Base-by-base conservation (phyloP, 1,140 invertebrate genomes). In the Megathymus violae region DNA sequence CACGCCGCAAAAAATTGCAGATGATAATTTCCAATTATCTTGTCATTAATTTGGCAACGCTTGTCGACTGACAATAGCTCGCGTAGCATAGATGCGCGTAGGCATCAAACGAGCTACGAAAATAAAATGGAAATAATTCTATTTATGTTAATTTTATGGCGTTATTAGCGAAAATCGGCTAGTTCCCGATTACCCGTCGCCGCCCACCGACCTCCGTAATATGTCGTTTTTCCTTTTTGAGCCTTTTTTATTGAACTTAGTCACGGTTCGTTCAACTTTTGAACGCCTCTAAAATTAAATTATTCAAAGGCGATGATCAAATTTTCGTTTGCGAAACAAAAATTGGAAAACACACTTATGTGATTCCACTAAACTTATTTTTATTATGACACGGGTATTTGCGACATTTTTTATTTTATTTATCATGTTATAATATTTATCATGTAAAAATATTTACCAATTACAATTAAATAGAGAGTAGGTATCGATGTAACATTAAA, bases 161-260 rank as follows among this genome's bases (percentile, higher is more conserved):
- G 65, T 73, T 82, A 72, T 79, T 81, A 81, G 66, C 74, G 66
- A 71, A 85, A 76, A 74, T 78, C 67, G 74, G 75, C 69, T 64
- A 74, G 65, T 76, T 75, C 72, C 67, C 62, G 60, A 36, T 40
- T 51, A 48, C 52, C 48, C 62, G 47, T 62, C 62, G 67, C 52
- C 76, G 69, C 78, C 80, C 75, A 84, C 83, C 51, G 17, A 31
- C 38, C 48, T 40, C 56, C 64, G 66, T 60, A 69, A 59, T 72
- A 69, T 51, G 69, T 60, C 58, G 81, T 74, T 80, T 80, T 77
- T 68, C 82, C 82, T 71, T 83, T 82, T 82, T 70, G 48, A 80
- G 76, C 40, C 16, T 46, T 66, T 79, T 83, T 85, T 86, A 84
- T 81, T 76, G 69, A 62, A 51, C 58, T 69, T 76, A 71, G 41